Base-by-base conservation (phyloP, 1,140 invertebrate species). In the Drosophila mauritiana region DNA sequence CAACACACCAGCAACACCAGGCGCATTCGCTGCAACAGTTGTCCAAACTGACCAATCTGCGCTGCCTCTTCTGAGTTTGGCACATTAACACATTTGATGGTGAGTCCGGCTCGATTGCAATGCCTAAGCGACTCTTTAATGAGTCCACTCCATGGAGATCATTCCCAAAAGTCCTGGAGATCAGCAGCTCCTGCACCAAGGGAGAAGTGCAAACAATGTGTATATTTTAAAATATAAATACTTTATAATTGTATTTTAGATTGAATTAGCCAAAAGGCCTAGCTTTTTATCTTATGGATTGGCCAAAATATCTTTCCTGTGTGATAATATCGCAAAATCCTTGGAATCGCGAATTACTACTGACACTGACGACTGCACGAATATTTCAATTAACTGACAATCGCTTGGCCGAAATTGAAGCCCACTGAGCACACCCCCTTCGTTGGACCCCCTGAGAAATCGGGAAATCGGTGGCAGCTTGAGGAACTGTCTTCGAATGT, bases 381-480 rank as follows among this genome's bases (percentile, higher is more conserved):
- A 89, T 88, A 88, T 88, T 88, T 88, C 84, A 88, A 88, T 88
- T 89, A 89, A 80, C 77, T 88, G 84, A 88, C 84, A 88, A 62
- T 46, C 56, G 58, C 73, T 39, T 59, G 58, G 55, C 78, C 83
- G 72, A 86, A 88, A 86, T 73, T 82, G 79, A 77, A 59, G 64
- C 39, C 39, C 63, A 88, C 58, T 82, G 82, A 85, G 49, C 36
- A 39, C 31, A 20, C 31, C 39, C 17, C 42, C 34, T 8, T 11
- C 22, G 36, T 15, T 11, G 43, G 49, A 40, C 25, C 54, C 13
- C 40, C 49, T 36, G 15, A 36, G 31, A 52, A 52, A 52, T 51
- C 49, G n/a, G 17, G 54, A 63, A 43, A 63, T 59, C 61, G 17
- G 2, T 8, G 11, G 31, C 53, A 15, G 53, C 59, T 46, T 63